Evolutionary conservation across 2,113 vertebrate genomes (phyloP).

Genomic region (Pelobates fuscus): DNA sequence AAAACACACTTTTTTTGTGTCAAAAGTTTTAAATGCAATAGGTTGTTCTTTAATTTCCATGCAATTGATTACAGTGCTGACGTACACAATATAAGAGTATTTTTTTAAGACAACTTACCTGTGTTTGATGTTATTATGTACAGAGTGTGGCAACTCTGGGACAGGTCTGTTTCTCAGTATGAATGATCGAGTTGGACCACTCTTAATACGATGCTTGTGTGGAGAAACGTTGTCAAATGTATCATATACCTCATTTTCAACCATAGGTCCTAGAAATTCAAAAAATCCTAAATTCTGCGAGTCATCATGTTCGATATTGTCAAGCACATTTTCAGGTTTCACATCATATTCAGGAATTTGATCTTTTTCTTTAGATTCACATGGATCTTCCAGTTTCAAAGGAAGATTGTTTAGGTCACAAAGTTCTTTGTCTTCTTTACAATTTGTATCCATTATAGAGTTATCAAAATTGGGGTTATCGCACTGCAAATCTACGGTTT

Average conservation of each 20-base stretch:
- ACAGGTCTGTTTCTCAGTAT: slow-evolving; percentile 86
- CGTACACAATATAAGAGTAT: too few species aligned
- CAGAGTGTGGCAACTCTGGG: slow-evolving; percentile 76
- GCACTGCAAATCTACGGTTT: too few species aligned
- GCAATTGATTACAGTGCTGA: too few species aligned
- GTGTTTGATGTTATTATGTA: slow-evolving; percentile 40
- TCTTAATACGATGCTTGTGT: not conserved
- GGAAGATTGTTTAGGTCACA: not conserved
- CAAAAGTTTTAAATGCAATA: too few species aligned
- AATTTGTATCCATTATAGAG: not conserved
- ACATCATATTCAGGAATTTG: too few species aligned
- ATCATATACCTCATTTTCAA: slow-evolving; percentile 84
- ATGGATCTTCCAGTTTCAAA: not conserved
- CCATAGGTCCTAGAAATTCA: slow-evolving; percentile 80
- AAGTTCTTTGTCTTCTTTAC: not conserved
- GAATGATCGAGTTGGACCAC: slow-evolving; percentile 70
- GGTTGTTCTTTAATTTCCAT: too few species aligned
- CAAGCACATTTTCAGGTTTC: not conserved
- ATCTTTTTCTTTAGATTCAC: not conserved
- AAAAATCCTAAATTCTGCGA: slow-evolving; percentile 24
- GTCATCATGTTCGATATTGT: not conserved
- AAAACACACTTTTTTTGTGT: too few species aligned
- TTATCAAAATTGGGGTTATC: too few species aligned
- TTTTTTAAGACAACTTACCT: not conserved
- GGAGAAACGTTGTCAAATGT: not conserved